Base-by-base conservation (phyloP, 1,140 invertebrate species). In the Calephelis virginiensis region DNA sequence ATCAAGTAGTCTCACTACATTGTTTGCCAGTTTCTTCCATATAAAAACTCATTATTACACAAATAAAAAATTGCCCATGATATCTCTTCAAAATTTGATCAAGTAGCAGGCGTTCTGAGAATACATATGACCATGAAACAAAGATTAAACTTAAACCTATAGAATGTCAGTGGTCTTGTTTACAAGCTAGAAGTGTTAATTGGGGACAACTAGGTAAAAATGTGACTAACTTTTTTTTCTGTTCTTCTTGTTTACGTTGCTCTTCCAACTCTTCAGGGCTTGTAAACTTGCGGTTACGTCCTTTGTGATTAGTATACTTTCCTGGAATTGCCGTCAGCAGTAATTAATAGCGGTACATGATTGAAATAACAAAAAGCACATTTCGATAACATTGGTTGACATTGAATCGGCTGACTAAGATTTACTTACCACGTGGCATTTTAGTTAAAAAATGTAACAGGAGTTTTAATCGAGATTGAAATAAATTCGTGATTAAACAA, bases 271-370 rank as follows among this genome's bases (percentile, higher is more conserved):
- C 97, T 81, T 98, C 97, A 17, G 97, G 97, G 83, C 96, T 98
- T 8, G 98, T 98, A 85, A 99, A 99, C 83, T 97, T 96, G 70
- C 97, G 95, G 80, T 95, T 95, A 66, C 96, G 94, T 46, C 98
- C 98, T 89, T 99, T 99, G 84, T 98, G 97, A 89, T 96, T 97
- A 13, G 95, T 95, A 80, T 94, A 97, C 92, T 97, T 97, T 92
- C 96, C 96, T 96, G 80, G 78, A 81, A 73, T 50, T 68, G 63
- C 63, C 64, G 61, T 14, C 61, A 65, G 64, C 73, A 73, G 67
- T 75, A 73, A 76, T 80, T 85, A 78, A 74, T 62, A 67, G 68
- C 69, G 63, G 64, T 53, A 49, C 17, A 56, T 37, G 8, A 43
- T 8, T 14, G 17, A 50, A 50, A 12, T 48, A 68, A 75, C 66